Evolutionary conservation across 2,888 invertebrate species (phyloP), one percentile per base, ranked within the genome.

Genomic region (Lasioglossum malachurum): DNA sequence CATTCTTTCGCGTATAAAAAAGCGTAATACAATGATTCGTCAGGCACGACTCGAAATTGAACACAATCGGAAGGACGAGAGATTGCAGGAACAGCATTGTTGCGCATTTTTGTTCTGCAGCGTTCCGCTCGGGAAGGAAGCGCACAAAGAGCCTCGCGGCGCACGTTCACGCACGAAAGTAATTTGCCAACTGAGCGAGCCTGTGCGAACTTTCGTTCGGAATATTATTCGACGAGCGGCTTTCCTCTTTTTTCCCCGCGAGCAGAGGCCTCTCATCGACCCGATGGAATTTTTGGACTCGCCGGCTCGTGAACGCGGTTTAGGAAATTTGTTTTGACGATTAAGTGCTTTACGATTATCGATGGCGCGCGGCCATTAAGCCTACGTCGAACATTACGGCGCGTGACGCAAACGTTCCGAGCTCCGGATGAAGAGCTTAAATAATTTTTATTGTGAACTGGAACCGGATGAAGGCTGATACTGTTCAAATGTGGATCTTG

Each of bases 331-430:
- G 77, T 80, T 80, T 78, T n/a, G 23, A 74, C 64, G 35, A 67
- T 64, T 64, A 69, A 78, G 75, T 35, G 76, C n/a, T 88, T 81
- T 69, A 77, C 74, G 73, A 53, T 75, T 46, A 73, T 78, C 27
- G 53, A 27, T n/a, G 31, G 16, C 53, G 23, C 35, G 2, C 46
- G 41, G 71, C 27, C 23, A n/a, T 83, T 71, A 49, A 72, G 16
- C 23, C 3, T 19, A 23, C 19, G 19, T 5, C n/a, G 35, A 77
- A 27, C 44, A 57, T 14, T 46, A 16, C 19, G 46, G 14, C 8
- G 14, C 8, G 57, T 41, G 64, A 76, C 49, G 72, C 75, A 64
- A 82, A 27, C 82, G 72, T 27, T 27, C 57, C 44, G 35, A 23
- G 44, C 23, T 31, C 8, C 31, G 41, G 49, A 5, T 23, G 4